Base-by-base conservation (phyloP, 2,888 invertebrate species). In the Trissolcus brochymenae region DNA sequence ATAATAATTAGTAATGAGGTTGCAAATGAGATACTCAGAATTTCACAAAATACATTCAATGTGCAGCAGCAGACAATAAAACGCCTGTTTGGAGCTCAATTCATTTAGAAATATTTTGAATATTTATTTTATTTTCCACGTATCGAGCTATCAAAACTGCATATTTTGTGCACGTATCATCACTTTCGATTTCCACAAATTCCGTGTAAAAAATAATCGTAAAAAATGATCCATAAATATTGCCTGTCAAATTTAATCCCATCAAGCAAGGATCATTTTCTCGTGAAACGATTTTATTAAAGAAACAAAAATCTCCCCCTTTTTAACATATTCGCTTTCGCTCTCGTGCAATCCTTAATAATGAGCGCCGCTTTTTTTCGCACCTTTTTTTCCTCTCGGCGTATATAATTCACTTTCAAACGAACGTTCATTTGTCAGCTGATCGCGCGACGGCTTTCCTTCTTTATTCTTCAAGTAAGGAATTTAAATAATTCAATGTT, bases 401-500 rank as follows among this genome's bases (percentile, higher is more conserved):
- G 13, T 1, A 17, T n/a, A 55, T 74, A 74, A 62, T 46, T 74
- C 62, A 62, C 41, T 49, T 60, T 54, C 51, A 73, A 73, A 73
- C 50, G 54, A 50, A 67, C 46, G 40, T 57, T 56, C 74, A 67
- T 74, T 74, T 74, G 74, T 74, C 67, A 67, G 16, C 50, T 55
- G 53, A 19, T 46, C 14, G 60, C 7, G 9, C 40, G 59, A 64
- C n/a, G 46, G 43, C 29, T 64, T 61, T 75, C 43, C 51, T 65
- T 29, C 53, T 59, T 54, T 35, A 41, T 53, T 49, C 54, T 2
- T 13, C 25, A 4, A 1, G 21, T n/a, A 2, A 43, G 66, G 66
- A 76, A 76, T 76, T 76, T 66, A 25, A 71, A 71, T 76, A 71
- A 71, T 57, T 61, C 66, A 60, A 70, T 50, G 57, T 68, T 64